Conservation (phyloP, 1,140 invertebrate genomes). For the Metaphire vulgaris region DNA sequence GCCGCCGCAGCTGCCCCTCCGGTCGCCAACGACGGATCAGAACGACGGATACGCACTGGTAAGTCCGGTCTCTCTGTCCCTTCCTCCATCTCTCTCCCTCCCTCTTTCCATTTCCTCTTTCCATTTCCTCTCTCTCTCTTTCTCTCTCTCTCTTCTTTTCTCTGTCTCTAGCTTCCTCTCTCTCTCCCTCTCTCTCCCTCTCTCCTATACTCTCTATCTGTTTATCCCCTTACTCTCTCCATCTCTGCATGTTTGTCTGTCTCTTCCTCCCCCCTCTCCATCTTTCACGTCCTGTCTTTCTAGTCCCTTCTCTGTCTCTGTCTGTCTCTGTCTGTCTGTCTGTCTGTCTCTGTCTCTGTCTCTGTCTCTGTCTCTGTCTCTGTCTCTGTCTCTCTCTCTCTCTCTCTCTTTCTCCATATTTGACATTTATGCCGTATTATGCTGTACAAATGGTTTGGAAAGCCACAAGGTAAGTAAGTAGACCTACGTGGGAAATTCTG, state of each 20-base stretch:
- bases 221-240: neutral
- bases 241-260: neutral
- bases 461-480: too few species aligned
- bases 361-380: neutral
- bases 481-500: too few species aligned
- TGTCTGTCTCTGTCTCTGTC: neutral
- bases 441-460: too few species aligned
- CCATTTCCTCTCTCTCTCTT: neutral
- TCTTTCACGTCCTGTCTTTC: neutral
- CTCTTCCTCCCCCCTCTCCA: neutral
- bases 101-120: neutral
- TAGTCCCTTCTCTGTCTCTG: neutral
- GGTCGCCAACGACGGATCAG: neutral
- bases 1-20: neutral
- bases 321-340: neutral
- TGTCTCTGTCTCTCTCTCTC: neutral
- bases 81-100: neutral
- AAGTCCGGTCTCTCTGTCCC: neutral
- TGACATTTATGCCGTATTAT: too few species aligned
- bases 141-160: neutral
- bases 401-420: neutral
- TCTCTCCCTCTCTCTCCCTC: neutral
- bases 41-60: neutral
- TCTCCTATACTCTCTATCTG: neutral
- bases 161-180: neutral